Conservation (phyloP, 2,888 invertebrate species). For the Listrodromus nycthemerus region DNA sequence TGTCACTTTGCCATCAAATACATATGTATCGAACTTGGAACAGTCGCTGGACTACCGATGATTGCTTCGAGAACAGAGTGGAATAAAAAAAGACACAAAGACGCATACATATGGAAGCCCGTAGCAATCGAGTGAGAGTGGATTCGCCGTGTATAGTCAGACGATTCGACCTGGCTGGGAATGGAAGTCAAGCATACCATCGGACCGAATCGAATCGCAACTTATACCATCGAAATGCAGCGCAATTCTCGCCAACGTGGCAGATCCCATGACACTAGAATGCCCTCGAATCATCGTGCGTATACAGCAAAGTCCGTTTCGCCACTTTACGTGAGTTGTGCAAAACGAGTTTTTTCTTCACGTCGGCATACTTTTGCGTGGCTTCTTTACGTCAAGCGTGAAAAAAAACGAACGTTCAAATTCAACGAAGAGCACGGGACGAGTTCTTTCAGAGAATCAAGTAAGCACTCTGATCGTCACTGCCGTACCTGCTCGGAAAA, state of each 20-base stretch:
- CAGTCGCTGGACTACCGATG: neutral
- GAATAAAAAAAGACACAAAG: conserved; percentile 5
- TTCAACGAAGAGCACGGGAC: neutral
- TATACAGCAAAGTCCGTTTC: conserved; percentile 47
- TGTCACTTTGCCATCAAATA: neutral
- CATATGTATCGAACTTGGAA: neutral
- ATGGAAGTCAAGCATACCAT: conserved; percentile 50
- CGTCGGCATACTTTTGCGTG: conserved; percentile 16
- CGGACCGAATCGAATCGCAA: conserved; percentile 12
- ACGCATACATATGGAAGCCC: conserved; percentile 21
- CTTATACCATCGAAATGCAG: conserved; percentile 47
- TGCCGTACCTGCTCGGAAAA: conserved; percentile 24
- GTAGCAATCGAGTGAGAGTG: conserved; percentile 62
- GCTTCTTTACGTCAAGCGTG: conserved; percentile 6
- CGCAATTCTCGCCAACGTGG: conserved; percentile 53
- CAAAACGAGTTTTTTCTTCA: conserved; percentile 56
- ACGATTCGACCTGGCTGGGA: conserved; percentile 51
- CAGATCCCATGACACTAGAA: conserved; percentile 50
- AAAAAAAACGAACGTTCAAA: conserved; percentile 17
- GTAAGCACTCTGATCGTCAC: neutral
- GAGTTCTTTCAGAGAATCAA: neutral
- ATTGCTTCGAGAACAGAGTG: conserved; percentile 10
- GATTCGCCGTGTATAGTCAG: conserved; percentile 65
- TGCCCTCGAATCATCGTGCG: conserved; percentile 30
- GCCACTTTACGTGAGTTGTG: conserved; percentile 43